Conservation (phyloP, 2,113 vertebrate species). For the Otocyon megalotis region DNA sequence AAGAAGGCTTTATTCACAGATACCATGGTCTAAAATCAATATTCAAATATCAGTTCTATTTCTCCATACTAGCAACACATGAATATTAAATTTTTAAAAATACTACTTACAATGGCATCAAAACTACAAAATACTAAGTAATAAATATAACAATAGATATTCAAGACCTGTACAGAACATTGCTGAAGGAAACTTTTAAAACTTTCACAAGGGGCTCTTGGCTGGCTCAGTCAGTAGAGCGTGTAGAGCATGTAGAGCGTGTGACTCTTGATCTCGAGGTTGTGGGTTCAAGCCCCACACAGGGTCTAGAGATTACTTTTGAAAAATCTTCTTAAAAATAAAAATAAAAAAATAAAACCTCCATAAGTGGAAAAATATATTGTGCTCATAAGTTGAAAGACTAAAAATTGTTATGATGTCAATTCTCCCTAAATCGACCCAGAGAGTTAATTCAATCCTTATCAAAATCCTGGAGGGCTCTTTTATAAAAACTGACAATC, state of each 20-base stretch:
- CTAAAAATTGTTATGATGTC: background rate
- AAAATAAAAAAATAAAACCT: background rate
- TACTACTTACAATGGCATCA: background rate
- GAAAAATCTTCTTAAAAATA: background rate
- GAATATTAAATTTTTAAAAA: background rate
- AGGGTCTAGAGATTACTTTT: background rate
- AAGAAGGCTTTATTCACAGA: background rate
- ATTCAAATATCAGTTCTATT: constrained; percentile 3
- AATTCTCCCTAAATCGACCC: background rate
- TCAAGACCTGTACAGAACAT: background rate
- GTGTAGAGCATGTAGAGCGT: background rate
- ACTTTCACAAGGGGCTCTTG: background rate
- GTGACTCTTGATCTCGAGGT: background rate
- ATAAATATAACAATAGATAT: background rate
- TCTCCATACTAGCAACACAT: background rate
- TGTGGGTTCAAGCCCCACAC: background rate
- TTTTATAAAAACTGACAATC: background rate
- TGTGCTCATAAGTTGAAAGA: background rate
- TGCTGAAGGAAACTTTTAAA: background rate
- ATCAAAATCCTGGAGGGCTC: background rate
- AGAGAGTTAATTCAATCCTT: background rate
- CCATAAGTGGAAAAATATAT: background rate
- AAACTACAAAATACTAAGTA: background rate
- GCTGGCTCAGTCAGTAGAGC: background rate
- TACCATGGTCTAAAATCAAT: background rate